phyloP scores from a whole-genome alignment of 2,888 invertebrate species.

The Acholoe squamosa region DNA sequence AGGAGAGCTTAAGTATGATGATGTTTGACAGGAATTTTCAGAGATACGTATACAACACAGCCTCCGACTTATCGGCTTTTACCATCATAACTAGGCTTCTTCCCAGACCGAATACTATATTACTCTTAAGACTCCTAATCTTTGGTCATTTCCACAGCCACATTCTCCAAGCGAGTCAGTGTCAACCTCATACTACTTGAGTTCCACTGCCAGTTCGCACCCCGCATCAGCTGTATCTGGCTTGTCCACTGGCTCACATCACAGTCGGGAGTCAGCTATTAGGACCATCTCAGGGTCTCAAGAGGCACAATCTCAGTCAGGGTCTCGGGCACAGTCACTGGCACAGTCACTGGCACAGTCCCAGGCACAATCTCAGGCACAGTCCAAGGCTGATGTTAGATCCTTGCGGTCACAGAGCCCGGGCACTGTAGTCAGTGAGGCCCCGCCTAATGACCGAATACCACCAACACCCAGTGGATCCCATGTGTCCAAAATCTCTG shows the following conservation, averaged over 20 bases:
- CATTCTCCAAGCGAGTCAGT: not conserved
- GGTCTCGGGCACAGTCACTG: not conserved
- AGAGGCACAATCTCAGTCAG: not conserved
- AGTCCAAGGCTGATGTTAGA: not conserved
- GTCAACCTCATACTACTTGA: constrained; percentile 29
- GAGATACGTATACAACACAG: not conserved
- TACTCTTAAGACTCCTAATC: not conserved
- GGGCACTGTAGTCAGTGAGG: not conserved
- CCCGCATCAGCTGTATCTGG: not conserved
- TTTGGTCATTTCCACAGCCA: constrained; percentile 26
- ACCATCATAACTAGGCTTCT: too few relatives aligned
- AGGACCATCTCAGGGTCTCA: too few relatives aligned
- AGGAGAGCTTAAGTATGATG: not conserved
- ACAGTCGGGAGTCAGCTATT: not conserved
- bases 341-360: not conserved
- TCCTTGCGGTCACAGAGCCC: not conserved
- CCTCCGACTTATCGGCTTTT: too few relatives aligned
- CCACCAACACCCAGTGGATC: not conserved
- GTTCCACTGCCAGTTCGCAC: constrained; percentile 24
- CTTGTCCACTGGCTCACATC: constrained; percentile 5
- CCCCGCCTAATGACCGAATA: not conserved
- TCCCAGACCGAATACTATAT: too few relatives aligned
- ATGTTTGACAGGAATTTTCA: not conserved
- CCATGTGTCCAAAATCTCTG: not conserved
- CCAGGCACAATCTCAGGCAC: not conserved